Percentiles rank a stretch among this genome's conserved stretches.
These are phyloP conservation scores for Anguilla marmorata DNA, from an alignment of 2,797 vertebrate genomes.

Conservation along the genomic window DNA sequence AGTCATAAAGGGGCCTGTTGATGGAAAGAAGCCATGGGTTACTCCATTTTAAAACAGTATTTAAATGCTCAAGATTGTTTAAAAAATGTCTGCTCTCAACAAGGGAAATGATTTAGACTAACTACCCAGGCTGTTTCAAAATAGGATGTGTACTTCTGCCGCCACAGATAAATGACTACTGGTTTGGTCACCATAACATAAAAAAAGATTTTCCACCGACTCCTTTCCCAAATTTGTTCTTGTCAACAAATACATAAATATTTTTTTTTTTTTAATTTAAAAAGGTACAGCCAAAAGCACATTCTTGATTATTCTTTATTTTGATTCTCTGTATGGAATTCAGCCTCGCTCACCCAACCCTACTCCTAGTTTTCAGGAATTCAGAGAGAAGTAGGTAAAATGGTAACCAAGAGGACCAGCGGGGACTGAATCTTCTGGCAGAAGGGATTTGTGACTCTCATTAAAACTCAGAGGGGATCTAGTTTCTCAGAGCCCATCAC, in stretches of 20 bases:
- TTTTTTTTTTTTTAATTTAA: too few relatives aligned
- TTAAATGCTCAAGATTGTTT: constrained; percentile 59
- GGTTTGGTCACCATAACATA: constrained; percentile 42
- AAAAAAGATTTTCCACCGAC: constrained; percentile 55
- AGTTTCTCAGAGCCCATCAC: constrained; percentile 64
- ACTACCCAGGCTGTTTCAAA: constrained; percentile 46
- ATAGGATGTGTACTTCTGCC: constrained; percentile 47
- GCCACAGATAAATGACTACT: constrained; percentile 50
- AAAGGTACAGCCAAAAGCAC: constrained; percentile 28
- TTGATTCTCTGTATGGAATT: constrained; percentile 38
- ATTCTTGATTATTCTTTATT: constrained; percentile 48
- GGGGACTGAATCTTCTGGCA: constrained; percentile 16
- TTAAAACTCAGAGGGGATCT: constrained; percentile 63
- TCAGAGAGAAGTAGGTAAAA: constrained; percentile 26
- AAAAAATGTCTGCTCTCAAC: constrained; percentile 47
- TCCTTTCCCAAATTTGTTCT: constrained; percentile 34
- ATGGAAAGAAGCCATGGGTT: constrained; percentile 49
- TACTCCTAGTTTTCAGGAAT: constrained; percentile 17
- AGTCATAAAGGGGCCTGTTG: constrained; percentile 55
- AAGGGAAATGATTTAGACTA: constrained; percentile 52
- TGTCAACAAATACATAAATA: constrained; percentile 55
- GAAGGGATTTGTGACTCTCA: constrained; percentile 59
- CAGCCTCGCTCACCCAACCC: constrained; percentile 31
- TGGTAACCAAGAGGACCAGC: constrained; percentile 55
- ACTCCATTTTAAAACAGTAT: constrained; percentile 54